Base-by-base conservation (phyloP, 1,140 invertebrate genomes). In the Megalopta genalis region DNA sequence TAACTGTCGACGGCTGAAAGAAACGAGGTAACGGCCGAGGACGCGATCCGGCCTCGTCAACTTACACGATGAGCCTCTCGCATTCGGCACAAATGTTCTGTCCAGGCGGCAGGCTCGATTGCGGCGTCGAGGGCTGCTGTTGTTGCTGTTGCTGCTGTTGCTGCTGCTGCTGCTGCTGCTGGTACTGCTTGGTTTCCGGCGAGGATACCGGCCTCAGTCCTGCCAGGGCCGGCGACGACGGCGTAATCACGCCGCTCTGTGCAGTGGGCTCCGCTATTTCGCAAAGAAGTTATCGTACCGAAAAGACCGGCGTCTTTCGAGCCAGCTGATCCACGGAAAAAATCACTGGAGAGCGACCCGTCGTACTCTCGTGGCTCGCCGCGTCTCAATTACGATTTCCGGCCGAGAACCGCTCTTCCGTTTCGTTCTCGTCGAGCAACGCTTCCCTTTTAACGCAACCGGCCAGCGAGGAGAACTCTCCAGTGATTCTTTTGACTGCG, bases 11-110 rank as follows among this genome's bases (percentile, higher is more conserved):
- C 46, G 10, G 27, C 84, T 85, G 84, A 76, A 86, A 86, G 63
- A 68, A 71, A 78, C 49, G 75, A 18, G 2, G 54, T 66, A 42
- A 66, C 63, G 54, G 27, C 54, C 63, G 39, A 57, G 42, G 16
- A 18, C n/a, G n/a, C 21, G 42, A 46, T 66, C 42, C 9, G 42
- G 49, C 37, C 77, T 62, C 69, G 57, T 68, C 86, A 94, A 97
- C 97, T 97, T 97, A 98, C 97, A 97, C 97, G 93, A 98, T 98
- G 88, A 98, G 95, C 90, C 97, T 95, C 93, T 98, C 97, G 94
- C 97, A 98, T 88, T 98, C 97, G 78, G 96, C 96, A 93, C 97
- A 98, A 93, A 98, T 96, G 93, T 98, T 98, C 93, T 97, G 97
- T 90, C 97, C 96, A 79, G 96, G 95, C 85, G 96, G 95, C 77